Evolutionary conservation across 2,888 invertebrate genomes (phyloP), one percentile per base, ranked within the genome.

Genomic region (Mimachlamys varia): DNA sequence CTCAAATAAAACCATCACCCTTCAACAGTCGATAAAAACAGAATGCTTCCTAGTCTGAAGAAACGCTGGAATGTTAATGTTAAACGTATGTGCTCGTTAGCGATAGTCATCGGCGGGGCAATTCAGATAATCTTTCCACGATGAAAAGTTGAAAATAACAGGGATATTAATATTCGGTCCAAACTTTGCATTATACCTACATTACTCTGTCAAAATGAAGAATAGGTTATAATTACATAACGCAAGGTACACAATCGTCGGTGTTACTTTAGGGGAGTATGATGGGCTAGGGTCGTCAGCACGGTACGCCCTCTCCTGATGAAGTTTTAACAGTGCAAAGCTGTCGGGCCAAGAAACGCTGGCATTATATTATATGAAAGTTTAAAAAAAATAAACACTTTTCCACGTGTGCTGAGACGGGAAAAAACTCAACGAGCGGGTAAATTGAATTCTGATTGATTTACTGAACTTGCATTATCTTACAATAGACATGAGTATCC

Each of bases 131-230:
- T 33, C 76, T 33, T 33, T 76, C 27, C 76, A 76, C 27, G 27
- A 33, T 27, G 76, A 33, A 76, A 53, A 76, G 33, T 33, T 27
- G 76, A 76, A 76, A 33, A 76, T 76, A 33, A 76, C 76, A 33
- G 76, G 10, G 76, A 76, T 76, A 13, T 76, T 76, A 62, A 19
- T 27, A 76, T 76, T 76, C 53, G 76, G 33, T 76, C 76, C 76
- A 76, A 76, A 76, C 76, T 76, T 33, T 15, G 33, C 76, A 76
- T 76, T 76, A 76, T 76, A 76, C 1, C 33, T 7, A 76, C 76
- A 76, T 76, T 33, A 76, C 27, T 7, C 76, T 76, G 76, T 76
- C 76, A 76, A 76, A 76, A 76, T 76, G 76, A 76, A 76, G 27
- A 17, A 76, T 76, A 5, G 33, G 4, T 33, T 7, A 76, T 76